Percentiles rank a stretch among this genome's conserved stretches.
These are phyloP conservation scores for Diadophis punctatus DNA, from an alignment of 2,113 vertebrate genomes.

Conservation along the genomic window DNA sequence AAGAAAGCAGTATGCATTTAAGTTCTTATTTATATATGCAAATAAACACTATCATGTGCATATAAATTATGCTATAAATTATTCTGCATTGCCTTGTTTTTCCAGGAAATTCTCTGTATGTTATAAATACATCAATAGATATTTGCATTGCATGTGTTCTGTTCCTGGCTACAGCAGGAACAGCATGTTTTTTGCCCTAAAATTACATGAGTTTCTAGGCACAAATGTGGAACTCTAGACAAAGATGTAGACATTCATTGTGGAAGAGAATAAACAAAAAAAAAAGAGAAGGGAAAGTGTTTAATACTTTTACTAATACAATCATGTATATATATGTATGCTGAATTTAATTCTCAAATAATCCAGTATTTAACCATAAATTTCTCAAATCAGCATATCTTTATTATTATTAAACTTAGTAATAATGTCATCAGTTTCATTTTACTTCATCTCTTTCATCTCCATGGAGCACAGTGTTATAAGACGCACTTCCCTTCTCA, in stretches of 20 bases:
- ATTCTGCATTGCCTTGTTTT: not conserved
- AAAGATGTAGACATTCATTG: not conserved
- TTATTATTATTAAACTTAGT: not conserved
- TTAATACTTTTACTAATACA: not conserved
- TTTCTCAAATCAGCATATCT: not conserved
- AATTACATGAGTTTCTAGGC: not conserved
- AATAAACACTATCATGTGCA: not conserved
- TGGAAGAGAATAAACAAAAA: not conserved
- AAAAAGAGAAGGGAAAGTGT: not conserved
- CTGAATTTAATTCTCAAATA: not conserved
- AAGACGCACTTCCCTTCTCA: not conserved
- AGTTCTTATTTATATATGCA: not conserved
- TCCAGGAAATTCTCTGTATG: conserved; percentile 1
- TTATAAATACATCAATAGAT: conserved; percentile 1
- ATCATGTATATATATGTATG: not conserved
- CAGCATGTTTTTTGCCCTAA: not conserved
- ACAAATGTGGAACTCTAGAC: not conserved
- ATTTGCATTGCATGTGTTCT: not conserved
- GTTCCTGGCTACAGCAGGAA: not conserved
- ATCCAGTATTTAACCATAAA: not conserved
- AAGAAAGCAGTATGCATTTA: not conserved
- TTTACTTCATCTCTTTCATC: not conserved
- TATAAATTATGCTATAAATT: not conserved
- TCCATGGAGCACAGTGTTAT: not conserved
- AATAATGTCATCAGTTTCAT: not conserved